Evolutionary conservation across 2,797 vertebrate genomes (phyloP).

Genomic region (Platalea minor): DNA sequence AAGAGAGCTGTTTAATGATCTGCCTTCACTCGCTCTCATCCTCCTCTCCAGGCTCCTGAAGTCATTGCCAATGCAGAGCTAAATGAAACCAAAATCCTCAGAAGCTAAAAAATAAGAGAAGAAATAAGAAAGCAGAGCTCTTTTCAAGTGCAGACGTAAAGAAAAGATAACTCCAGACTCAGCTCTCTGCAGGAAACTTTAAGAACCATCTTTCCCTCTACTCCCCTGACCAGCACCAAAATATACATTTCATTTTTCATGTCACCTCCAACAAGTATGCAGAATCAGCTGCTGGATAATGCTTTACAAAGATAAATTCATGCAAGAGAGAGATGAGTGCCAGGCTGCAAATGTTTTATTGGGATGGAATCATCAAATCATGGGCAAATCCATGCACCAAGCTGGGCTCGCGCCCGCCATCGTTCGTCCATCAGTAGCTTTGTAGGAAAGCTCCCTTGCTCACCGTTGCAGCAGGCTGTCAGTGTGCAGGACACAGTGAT

Average conservation of each 20-base stretch:
- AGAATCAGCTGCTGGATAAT: neutral
- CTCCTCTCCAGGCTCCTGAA: neutral
- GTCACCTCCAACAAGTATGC: neutral
- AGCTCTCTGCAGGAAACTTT: neutral
- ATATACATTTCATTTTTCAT: accelerated
- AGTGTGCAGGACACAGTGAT: accelerated
- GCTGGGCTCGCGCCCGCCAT: accelerated
- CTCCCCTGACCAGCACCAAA: neutral
- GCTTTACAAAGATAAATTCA: neutral
- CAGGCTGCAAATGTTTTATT: accelerated
- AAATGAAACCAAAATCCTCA: neutral
- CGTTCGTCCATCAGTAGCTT: accelerated
- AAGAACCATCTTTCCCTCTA: neutral
- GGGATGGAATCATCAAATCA: accelerated
- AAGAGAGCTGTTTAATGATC: neutral
- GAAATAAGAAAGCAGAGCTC: neutral
- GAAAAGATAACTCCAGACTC: neutral
- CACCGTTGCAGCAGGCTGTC: accelerated
- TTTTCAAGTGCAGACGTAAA: neutral
- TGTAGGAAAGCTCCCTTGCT: no score
- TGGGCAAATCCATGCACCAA: accelerated
- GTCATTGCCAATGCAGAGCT: neutral
- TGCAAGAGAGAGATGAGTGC: accelerated
- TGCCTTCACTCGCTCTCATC: neutral
- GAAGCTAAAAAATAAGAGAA: neutral